Evolutionary conservation across 2,888 invertebrate species (phyloP), one percentile per base, ranked within the genome.

Genomic region (Megamerina dolium): DNA sequence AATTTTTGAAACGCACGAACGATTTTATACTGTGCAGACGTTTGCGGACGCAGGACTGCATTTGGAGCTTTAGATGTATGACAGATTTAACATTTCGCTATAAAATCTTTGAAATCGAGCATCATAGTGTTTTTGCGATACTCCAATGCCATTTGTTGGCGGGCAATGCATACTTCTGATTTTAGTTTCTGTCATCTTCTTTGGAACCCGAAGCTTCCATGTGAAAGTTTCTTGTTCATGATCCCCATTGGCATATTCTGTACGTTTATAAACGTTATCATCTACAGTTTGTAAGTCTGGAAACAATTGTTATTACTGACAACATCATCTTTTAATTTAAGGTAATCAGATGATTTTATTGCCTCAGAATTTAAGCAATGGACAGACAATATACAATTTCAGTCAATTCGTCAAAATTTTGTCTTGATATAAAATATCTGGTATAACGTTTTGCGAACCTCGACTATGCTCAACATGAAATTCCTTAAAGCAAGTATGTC

Each of bases 81-180:
- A 29, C 29, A 43, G 2, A 16, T 12, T n/a, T 19, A 6, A 27
- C 34, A 38, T 20, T 33, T 23, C 5, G 19, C 6, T 16, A 45
- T 27, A 41, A 14, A 33, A 5, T 41, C 27, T 30, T 41, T 37
- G 3, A 37, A 20, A 23, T 29, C 27, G 2, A 23, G 16, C n/a
- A 26, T 26, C 37, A 37, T 37, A 43, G 14, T 1, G 41, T 44
- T 35, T 38, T 44, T 5, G 21, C 37, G 4, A 41, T 42, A 8
- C 45, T 41, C 4, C 39, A 31, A 16, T 43, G 47, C 1, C 37
- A 31, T 23, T 43, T 41, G 18, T 44, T 36, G 42, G 29, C 16
- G 40, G 39, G 8, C 21, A 8, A 36, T 47, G 43, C 2, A 31
- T 34, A 5, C 45, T 16, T 34, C 37, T 41, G 19, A 36, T 38